phyloP scores from a whole-genome alignment of 1,140 invertebrate species.

The Drosophila novamexicana region DNA sequence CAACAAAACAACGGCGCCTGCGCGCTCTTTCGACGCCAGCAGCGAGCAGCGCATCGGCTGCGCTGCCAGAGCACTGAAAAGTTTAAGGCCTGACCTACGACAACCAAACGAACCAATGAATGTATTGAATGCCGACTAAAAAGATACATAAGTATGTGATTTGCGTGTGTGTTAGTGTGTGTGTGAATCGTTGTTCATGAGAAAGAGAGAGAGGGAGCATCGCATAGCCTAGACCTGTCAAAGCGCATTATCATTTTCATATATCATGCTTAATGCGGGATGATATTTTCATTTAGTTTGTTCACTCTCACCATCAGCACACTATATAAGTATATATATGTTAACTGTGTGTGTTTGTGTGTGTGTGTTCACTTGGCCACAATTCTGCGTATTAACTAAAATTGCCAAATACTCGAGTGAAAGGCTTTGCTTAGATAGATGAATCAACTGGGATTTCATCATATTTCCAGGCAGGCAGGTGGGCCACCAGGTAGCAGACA shows the following conservation, averaged over 20 bases:
- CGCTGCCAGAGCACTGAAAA: slow-evolving; percentile 31
- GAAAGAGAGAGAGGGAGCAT: slow-evolving; percentile 21
- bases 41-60: slow-evolving; percentile 22
- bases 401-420: slow-evolving; percentile 8
- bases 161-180: slow-evolving; percentile 17
- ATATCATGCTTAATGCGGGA: slow-evolving; percentile 65
- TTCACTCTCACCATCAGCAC: slow-evolving; percentile 15
- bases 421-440: slow-evolving; percentile 29
- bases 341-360: slow-evolving; percentile 7
- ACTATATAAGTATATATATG: neutral
- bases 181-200: slow-evolving; percentile 9
- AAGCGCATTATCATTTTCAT: slow-evolving; percentile 74
- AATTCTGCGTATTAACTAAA: neutral
- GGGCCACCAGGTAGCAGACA: neutral
- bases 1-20: slow-evolving; percentile 56
- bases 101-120: slow-evolving; percentile 54
- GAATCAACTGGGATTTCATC: slow-evolving; percentile 56
- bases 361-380: neutral
- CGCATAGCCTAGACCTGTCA: slow-evolving; percentile 53
- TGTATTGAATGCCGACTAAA: slow-evolving; percentile 54
- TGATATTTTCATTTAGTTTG: slow-evolving; percentile 44
- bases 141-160: slow-evolving; percentile 24
- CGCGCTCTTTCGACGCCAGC: slow-evolving; percentile 58
- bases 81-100: slow-evolving; percentile 72
- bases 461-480: slow-evolving; percentile 4